Percentiles rank a stretch among this genome's conserved stretches.
Conservation (phyloP, 2,888 invertebrate species). For the Octonoba sinensis region DNA sequence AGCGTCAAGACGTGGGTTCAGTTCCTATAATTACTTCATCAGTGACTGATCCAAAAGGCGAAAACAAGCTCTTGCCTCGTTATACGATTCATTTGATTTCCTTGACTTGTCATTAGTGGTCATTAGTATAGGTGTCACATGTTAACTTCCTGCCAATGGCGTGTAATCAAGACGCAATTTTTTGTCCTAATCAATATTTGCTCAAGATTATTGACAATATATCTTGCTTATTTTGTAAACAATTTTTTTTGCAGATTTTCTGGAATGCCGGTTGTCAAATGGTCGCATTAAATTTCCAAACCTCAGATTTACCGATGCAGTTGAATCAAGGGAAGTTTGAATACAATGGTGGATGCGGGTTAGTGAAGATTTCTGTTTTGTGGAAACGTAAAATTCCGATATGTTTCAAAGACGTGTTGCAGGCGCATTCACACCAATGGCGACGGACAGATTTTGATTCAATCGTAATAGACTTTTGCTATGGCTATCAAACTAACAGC, state of each 20-base stretch:
- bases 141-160: too few relatives aligned
- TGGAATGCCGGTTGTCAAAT: conserved; percentile 99
- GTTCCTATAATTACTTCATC: too few relatives aligned
- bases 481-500: too few relatives aligned
- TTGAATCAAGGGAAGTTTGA: conserved; percentile 99
- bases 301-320: conserved; percentile 98
- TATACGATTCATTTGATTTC: background rate
- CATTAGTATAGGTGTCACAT: too few relatives aligned
- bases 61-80: background rate
- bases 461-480: too few relatives aligned
- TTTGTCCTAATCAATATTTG: too few relatives aligned
- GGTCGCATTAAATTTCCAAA: conserved; percentile 99
- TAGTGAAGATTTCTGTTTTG: conserved; percentile 54
- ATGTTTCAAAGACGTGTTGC: background rate
- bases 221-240: background rate
- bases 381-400: too few relatives aligned
- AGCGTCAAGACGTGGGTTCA: too few relatives aligned
- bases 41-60: too few relatives aligned
- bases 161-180: too few relatives aligned
- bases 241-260: conserved; percentile 80
- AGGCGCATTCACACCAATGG: background rate
- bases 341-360: conserved; percentile 98
- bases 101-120: background rate
- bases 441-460: background rate
- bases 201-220: too few relatives aligned